Evolutionary conservation across 2,888 invertebrate genomes (phyloP), one percentile per base, ranked within the genome.

Genomic region (Epinotia brunnichana): DNA sequence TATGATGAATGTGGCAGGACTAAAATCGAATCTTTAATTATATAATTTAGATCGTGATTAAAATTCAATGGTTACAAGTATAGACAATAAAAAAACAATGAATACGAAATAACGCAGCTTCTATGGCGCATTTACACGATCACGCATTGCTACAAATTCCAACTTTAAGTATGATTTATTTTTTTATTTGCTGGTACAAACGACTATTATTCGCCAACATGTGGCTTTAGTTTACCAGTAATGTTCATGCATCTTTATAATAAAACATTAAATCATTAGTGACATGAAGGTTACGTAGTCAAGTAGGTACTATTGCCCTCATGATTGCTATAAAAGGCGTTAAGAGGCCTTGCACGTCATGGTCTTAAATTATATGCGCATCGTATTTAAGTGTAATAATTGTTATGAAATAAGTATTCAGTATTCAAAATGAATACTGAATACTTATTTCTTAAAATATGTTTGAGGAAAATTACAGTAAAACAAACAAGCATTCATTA

Each of bases 281-380:
- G 35, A 56, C 61, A 61, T 71, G 66, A 71, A 71, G 67, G 71
- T 66, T 66, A 64, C 64, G 57, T 19, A 41, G 41, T 60, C 66
- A 66, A 70, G 70, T n/a, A n/a, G n/a, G n/a, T 59, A 39, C 59
- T 67, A 53, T 53, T 61, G 71, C 71, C 66, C 57, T 71, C 54
- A 67, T 66, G 41, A 71, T 54, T 41, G 29, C 59, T 17, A 19
- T 66, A 53, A 67, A 48, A 39, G 57, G 64, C 53, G 44, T 60
- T 60, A 64, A 70, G 56, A 41, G 56, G 19, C 62, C 48, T 13
- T 57, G 44, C 48, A 48, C 29, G 5, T 48, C 62, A 67, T 54
- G 53, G 3, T 71, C 39, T 39, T 11, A 48, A 51, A 39, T 70
- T 51, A 59, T 57, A 60, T 66, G 39, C 62, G 24, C 39, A 41